These are phyloP conservation scores for Drosophila histrio DNA, from an alignment of 2,888 invertebrate genomes.

Conservation along the genomic window DNA sequence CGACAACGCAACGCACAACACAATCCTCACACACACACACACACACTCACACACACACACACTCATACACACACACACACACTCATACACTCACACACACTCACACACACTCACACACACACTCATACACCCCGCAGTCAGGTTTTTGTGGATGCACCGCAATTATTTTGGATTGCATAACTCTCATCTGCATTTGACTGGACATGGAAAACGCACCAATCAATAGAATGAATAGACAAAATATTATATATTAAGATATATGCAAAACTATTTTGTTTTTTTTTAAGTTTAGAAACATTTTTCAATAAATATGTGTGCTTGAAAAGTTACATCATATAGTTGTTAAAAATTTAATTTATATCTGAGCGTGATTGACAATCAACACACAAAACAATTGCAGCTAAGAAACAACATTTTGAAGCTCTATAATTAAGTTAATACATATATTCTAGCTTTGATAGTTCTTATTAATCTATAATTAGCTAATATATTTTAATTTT, in stretches of 20 bases:
- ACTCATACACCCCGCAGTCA: neutral
- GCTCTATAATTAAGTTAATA: too few species aligned
- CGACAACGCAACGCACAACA: slow-evolving; percentile 34
- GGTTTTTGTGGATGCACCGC: slow-evolving; percentile 35
- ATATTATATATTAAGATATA: neutral
- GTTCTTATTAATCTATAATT: too few species aligned
- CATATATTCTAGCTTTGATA: too few species aligned
- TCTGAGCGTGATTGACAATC: neutral
- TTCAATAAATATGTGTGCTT: too few species aligned
- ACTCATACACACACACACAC: neutral
- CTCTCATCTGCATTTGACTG: slow-evolving; percentile 21
- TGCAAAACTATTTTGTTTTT: too few species aligned
- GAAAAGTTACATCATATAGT: too few species aligned
- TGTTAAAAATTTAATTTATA: too few species aligned
- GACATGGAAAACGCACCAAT: neutral
- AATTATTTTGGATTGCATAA: slow-evolving; percentile 58
- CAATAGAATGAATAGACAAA: neutral
- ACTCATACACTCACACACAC: neutral
- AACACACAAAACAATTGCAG: too few species aligned
- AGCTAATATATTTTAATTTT: too few species aligned
- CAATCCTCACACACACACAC: slow-evolving; percentile 4
- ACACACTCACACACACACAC: neutral
- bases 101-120: neutral
- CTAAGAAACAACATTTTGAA: too few species aligned
- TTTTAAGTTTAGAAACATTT: too few species aligned